Conservation (phyloP, 2,113 vertebrate genomes). For the Chloropsis hardwickii region DNA sequence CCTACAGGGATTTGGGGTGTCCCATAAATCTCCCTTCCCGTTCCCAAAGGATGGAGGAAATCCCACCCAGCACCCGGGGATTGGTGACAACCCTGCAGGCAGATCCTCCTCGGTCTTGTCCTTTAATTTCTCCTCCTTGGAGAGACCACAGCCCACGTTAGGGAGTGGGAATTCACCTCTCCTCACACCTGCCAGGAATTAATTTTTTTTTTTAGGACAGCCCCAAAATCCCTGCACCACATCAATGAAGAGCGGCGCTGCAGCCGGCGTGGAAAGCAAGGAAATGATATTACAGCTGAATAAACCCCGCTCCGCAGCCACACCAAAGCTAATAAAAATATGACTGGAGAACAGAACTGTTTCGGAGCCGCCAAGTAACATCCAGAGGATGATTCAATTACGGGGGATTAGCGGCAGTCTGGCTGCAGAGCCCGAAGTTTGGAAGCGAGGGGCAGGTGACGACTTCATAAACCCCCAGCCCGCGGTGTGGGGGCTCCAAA, state of each 20-base stretch:
- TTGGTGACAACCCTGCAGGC: fast-evolving
- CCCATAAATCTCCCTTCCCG: not conserved
- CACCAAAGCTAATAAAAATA: constrained; percentile 37
- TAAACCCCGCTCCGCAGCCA: not conserved
- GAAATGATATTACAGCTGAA: not conserved
- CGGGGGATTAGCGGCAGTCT: constrained; percentile 33
- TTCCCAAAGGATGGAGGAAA: not conserved
- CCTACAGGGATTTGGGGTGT: fast-evolving
- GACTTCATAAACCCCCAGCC: not conserved
- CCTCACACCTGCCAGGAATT: fast-evolving
- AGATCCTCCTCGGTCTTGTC: not conserved
- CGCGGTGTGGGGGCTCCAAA: not conserved
- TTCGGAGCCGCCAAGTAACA: constrained; percentile 13
- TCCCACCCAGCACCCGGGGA: not conserved
- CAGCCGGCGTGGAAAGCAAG: not conserved
- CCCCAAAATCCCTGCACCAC: not conserved
- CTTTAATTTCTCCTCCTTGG: not conserved
- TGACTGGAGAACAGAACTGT: not conserved
- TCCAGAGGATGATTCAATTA: constrained; percentile 44
- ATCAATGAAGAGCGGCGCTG: not conserved
- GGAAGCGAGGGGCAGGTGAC: not conserved
- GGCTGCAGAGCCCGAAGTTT: not conserved
- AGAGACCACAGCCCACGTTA: fast-evolving
- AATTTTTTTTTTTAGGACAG: not conserved
- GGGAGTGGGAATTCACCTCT: not conserved